A percentile compares a stretch with the other conserved stretches of the same genome.
These are phyloP conservation scores for Rattus norvegicus DNA, from an alignment of 2,113 vertebrate genomes.

Conservation along the genomic window GRCr8 NC_086021.1:112702501-112703000, in stretches of 20 bases:
- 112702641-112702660: background rate
- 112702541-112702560: slow-evolving; percentile 51
- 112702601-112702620: background rate
- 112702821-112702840: background rate
- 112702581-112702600: background rate
- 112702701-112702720: background rate
- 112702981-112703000: background rate
- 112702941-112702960: slow-evolving; percentile 23
- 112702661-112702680: background rate
- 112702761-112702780: background rate
- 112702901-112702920: background rate
- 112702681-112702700: background rate
- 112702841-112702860: slow-evolving; percentile 10
- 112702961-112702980: background rate
- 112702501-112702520: slow-evolving; percentile 46
- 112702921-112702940: slow-evolving; percentile 4
- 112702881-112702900: slow-evolving; percentile 19
- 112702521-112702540: background rate
- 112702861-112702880: background rate
- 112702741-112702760: background rate
- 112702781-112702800: slow-evolving; percentile 5
- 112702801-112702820: slow-evolving; percentile 7
- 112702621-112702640: slow-evolving; percentile 12
- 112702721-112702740: background rate
- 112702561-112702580: slow-evolving; percentile 42